Conservation (phyloP, 2,113 vertebrate genomes). For the Callopanchax toddi region DNA sequence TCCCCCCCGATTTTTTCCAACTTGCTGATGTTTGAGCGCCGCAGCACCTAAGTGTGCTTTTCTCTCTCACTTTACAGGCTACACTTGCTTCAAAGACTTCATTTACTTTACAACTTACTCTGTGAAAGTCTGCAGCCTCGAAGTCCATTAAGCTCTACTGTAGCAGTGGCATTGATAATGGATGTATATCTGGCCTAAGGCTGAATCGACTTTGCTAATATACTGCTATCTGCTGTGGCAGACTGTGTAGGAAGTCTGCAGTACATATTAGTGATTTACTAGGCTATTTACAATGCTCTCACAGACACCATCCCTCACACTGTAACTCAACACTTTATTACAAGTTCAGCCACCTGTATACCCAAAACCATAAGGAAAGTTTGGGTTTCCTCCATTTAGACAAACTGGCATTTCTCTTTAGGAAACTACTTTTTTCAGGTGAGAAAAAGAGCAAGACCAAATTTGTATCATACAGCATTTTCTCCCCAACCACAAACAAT, state of each 20-base stretch:
- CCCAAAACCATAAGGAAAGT: constrained; percentile 62
- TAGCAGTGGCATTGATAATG: constrained; percentile 59
- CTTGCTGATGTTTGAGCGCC: neutral
- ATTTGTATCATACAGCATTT: constrained; percentile 6
- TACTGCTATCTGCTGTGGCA: constrained; percentile 61
- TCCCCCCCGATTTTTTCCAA: neutral
- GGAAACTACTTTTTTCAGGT: constrained; percentile 44
- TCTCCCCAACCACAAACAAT: no score
- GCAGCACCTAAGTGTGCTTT: constrained; percentile 4
- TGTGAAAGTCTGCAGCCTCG: constrained; percentile 42
- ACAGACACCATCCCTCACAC: constrained; percentile 40
- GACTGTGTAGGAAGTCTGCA: constrained; percentile 53
- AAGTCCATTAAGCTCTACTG: constrained; percentile 58
- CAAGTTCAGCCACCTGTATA: constrained; percentile 58
- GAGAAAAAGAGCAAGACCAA: constrained; percentile 18
- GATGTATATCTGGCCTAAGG: constrained; percentile 62
- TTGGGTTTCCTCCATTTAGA: constrained; percentile 50
- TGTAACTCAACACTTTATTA: constrained; percentile 66
- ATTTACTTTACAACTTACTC: constrained; percentile 29
- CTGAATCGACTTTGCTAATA: constrained; percentile 61
- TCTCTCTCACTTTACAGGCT: neutral
- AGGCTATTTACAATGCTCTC: constrained; percentile 67
- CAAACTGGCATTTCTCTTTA: constrained; percentile 39
- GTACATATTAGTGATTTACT: constrained; percentile 74
- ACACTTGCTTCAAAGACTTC: constrained; percentile 2